Evolutionary conservation across 64 coral and sea anemone species (phyloP), one percentile per base, ranked within the genome.

Genomic region (Dendronephthya gigantea): DNA sequence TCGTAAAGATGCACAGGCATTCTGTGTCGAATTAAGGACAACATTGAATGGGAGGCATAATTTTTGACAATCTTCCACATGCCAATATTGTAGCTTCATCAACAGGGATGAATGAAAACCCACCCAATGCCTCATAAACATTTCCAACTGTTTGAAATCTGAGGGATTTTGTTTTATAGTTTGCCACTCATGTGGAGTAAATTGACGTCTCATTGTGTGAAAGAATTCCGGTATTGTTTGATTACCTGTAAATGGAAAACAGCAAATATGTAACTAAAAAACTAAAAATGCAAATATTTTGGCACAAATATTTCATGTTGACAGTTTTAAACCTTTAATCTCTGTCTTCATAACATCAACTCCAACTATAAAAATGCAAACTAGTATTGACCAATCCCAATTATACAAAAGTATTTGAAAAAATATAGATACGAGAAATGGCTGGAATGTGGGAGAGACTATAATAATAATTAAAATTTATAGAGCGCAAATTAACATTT

Each of bases 101-200:
- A 52, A 52, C 0, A 52, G 23, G 50, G 23, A 52, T 22, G 13
- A 50, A 9, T 9, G 15, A 16, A 58, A 32, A 68, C 74, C 49
- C 62, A 96, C 94, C 94, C 94, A 97, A 68, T 90, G 89, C 86
- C 94, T 97, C 91, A 89, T 89, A 84, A 97, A 97, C 91, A 97
- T 97, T 28, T 97, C 74, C 35, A 97, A 68, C n/a, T 97, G 94
- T 39, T 89, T 87, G 89, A 91, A 93, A 84, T 97, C 94, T 15
- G 83, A 72, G 29, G 79, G 40, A 47, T 87, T 83, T 28, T 83
- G 90, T 65, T 91, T 83, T 45, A 97, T 92, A 23, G 86, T 93
- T 28, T 48, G 25, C 94, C 94, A 97, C 83, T 97, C 94, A 58
- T 87, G 9, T 45, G 81, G 39, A 49, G 94, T 97, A 22, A 97